Evolutionary conservation across 64 coral and sea anemone genomes (phyloP), one percentile per base, ranked within the genome.

Genomic region (Stylophora pistillata): DNA sequence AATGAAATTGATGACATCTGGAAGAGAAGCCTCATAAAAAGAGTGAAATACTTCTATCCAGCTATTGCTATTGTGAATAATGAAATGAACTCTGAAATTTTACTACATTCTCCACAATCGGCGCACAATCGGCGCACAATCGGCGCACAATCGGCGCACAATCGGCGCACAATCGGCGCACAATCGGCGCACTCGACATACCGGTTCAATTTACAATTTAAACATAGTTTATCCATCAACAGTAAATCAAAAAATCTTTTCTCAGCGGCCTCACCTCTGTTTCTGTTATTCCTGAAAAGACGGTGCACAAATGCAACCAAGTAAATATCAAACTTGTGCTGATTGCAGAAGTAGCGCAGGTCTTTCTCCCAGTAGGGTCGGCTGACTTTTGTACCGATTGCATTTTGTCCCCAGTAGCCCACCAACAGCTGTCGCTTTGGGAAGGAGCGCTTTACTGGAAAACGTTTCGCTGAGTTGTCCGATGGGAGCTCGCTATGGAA

Each of bases 361-460:
- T 82, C 31, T 53, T 79, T 37, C 80, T 91, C 89, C 59, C 82
- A 91, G 17, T 86, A 85, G n/a, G 56, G 55, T 55, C 20, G 31
- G 58, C 89, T 83, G 52, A 56, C 58, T 30, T 56, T 58, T 29
- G 55, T 72, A 17, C 79, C 89, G n/a, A 83, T 83, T 4, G 79
- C 81, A 29, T 91, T 91, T 85, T 91, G 89, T 13, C 89, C 89
- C 89, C 89, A 91, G 41, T 91, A 91, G 4, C 89, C 89, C 17
- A 85, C 80, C 15, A 91, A 71, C 31, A 90, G 17, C 21, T 70
- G 88, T 9, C 69, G 77, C 15, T 33, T 58, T 23, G 77, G 66
- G n/a, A 81, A 65, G 20, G 76, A 65, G 31, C 59, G 79, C 32
- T 47, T 78, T 15, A 0, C n/a, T 56, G 55, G 28, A 47, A 57